These are phyloP conservation scores for Ectemnius cavifrons DNA, from an alignment of 2,888 invertebrate species.

Conservation along the genomic window DNA sequence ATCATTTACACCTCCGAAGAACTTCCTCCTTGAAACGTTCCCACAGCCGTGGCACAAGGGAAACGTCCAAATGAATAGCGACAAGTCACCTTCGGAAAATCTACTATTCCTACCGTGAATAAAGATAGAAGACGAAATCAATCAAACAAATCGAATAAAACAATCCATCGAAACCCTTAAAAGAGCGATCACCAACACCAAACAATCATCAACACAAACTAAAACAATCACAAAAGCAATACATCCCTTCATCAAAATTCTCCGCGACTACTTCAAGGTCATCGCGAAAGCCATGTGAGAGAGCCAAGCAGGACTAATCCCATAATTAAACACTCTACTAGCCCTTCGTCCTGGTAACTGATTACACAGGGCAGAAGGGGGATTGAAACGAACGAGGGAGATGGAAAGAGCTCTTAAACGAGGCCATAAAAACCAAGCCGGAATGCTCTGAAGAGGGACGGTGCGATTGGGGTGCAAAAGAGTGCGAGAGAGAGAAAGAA, in stretches of 20 bases:
- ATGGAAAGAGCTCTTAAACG: constrained; percentile 18
- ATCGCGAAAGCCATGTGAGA: constrained; percentile 1
- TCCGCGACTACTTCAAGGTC: too few species aligned
- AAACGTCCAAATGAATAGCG: constrained; percentile 55
- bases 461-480: neutral
- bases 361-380: constrained; percentile 16
- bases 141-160: too few species aligned
- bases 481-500: too few species aligned
- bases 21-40: constrained; percentile 34
- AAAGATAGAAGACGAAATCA: constrained; percentile 35
- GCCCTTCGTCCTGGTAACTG: constrained; percentile 16
- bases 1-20: constrained; percentile 48
- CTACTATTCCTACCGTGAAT: constrained; percentile 29
- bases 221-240: too few species aligned
- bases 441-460: neutral
- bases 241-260: too few species aligned
- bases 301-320: neutral
- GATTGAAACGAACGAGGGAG: constrained; percentile 24
- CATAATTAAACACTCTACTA: neutral
- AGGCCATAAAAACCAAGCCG: constrained; percentile 18
- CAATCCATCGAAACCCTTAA: too few species aligned
- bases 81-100: constrained; percentile 40
- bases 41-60: constrained; percentile 13
- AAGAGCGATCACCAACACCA: too few species aligned
- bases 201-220: too few species aligned